Base-by-base conservation (phyloP, 2,888 invertebrate species). In the Himalopsyche tibetana region DNA sequence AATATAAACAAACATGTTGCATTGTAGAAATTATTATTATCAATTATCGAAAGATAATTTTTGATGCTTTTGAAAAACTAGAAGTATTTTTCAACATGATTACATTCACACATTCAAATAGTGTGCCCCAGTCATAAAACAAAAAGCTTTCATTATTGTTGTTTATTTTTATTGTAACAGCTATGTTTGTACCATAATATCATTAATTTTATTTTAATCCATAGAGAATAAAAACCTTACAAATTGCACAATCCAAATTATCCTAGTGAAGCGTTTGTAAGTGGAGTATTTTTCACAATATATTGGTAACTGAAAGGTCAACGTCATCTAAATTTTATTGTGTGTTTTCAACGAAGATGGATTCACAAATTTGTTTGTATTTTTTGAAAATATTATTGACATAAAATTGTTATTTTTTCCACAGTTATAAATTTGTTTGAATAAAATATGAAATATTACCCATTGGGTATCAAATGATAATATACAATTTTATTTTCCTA, bases 351-450 rank as follows among this genome's bases (percentile, higher is more conserved):
- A 74, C 38, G 38, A 36, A 36, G 15, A 74, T 19, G 63, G 63
- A 63, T 74, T 74, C 74, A 19, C 74, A 74, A 38, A 69, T 74
- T 74, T 36, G 8, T 74, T 15, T 74, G 74, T 74, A 74, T 74
- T 74, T 74, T 63, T 74, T 74, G 15, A 74, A 74, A 74, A 36
- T 74, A 74, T 74, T 36, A 36, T 74, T 36, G 74, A 74, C 38
- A 38, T 74, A 74, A 74, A 74, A 74, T 74, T 74, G 74, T 74
- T 74, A 74, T 74, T 36, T 74, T 74, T 63, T 74, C 74, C 74
- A 74, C 74, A 74, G 74, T 74, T 74, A 74, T 74, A 74, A 74
- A 74, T 74, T 74, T 74, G 74, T 74, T 74, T 74, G 12, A 74
- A 74, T 74, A 74, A 38, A 74, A 74, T 36, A 69, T 69, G 69